A percentile compares a stretch with the other conserved stretches of the same genome.
phyloP scores from a whole-genome alignment of 2,797 vertebrate species.

The Cuniculus paca region DNA sequence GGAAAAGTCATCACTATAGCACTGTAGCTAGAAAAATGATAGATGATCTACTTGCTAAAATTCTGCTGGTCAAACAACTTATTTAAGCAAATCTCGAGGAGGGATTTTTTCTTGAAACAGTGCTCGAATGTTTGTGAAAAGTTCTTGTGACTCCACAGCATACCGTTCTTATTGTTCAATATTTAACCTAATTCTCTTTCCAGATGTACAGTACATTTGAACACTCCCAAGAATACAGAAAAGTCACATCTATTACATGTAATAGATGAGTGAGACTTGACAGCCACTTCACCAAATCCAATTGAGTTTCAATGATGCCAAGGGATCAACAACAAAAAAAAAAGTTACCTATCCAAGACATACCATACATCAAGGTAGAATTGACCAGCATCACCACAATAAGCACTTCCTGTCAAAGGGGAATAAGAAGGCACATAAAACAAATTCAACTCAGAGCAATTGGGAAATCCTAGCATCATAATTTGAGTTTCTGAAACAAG shows the following conservation, averaged over 20 bases:
- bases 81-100: not conserved
- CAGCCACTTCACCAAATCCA: not conserved
- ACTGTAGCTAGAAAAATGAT: not conserved
- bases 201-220: not conserved
- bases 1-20: not conserved
- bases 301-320: not conserved
- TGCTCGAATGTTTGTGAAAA: not conserved
- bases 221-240: not conserved
- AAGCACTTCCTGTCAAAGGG: not conserved
- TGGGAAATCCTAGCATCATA: not conserved
- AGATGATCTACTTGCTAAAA: not conserved
- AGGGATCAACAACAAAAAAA: not conserved
- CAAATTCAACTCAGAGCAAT: not conserved
- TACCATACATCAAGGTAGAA: not conserved
- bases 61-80: not conserved
- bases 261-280: rapidly evolving
- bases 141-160: not conserved
- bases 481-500: not conserved
- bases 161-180: not conserved
- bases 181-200: not conserved
- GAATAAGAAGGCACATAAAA: not conserved
- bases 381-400: not conserved
- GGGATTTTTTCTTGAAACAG: not conserved
- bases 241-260: not conserved
- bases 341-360: too few species aligned